Base-by-base conservation (phyloP, 1,140 invertebrate species). In the Panagrolaimus sp. region DNA sequence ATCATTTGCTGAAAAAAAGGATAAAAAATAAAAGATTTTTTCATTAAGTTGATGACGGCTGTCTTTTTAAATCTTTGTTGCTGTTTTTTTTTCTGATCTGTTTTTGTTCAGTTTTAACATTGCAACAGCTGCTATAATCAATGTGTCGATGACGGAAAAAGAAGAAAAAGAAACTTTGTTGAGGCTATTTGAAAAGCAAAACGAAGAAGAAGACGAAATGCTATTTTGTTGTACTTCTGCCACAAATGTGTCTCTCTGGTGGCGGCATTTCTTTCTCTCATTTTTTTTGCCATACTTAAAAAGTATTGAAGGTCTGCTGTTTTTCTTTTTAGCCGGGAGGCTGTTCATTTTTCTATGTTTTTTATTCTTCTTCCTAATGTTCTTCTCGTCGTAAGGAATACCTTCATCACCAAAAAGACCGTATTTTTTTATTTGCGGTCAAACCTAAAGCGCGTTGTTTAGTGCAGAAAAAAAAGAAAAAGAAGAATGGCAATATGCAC, bases 71-170 rank as follows among this genome's bases (percentile, higher is more conserved):
- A 38, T 4, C 7, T 38, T 38, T 38, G 51, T 57, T 57, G 51
- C n/a, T 20, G 9, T 57, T 57, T 57, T 57, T 7, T 38, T 7
- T 38, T 38, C 51, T 57, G 51, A 57, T 57, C 51, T 27, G 51
- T 20, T 25, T 25, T 27, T 11, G 51, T 25, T 8, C 47, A 20
- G 27, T 57, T n/a, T n/a, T 25, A 27, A 57, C 51, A 57, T 57
- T 57, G 51, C 51, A 57, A 57, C 51, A 57, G 51, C 51, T 57
- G 51, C 51, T 27, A 57, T 57, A 57, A 57, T 57, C 51, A 57
- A 57, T 57, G 51, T 20, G 20, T 38, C 31, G 31, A 38, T 38
- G 31, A 38, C 31, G 31, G 31, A 38, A 38, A 38, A 38, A 16
- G 20, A 20, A 57, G 20, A 57, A 25, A 57, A 16, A 20, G 51